Base-by-base conservation (phyloP, 2,797 vertebrate genomes). In the Muscicapa striata region DNA sequence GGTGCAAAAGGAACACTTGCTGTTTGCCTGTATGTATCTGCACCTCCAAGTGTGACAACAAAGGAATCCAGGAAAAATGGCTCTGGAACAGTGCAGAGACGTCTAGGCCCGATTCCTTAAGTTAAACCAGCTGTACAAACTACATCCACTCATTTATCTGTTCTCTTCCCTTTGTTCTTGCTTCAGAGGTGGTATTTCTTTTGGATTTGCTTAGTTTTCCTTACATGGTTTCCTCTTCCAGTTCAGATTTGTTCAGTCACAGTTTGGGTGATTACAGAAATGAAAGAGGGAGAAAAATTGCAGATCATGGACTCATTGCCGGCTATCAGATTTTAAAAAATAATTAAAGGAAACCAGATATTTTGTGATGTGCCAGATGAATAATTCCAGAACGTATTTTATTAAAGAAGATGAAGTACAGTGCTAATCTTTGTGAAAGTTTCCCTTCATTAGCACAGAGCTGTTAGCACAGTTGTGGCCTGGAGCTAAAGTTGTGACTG, bases 361-460 rank as follows among this genome's bases (percentile, higher is more conserved):
- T 57, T 85, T 86, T 64, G 45, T 77, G 86, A 76, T 67, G 48
- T 73, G 16, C 21, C 29, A 85, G 61, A 67, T 74, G 61, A 73
- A 67, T 91, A 72, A 80, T 72, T 93, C 70, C 52, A 61, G 32
- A 79, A n/a, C 24, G 40, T 76, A 57, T 86, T 86, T 95, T 96
- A 94, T 81, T 92, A 75, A 62, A 62, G 62, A 84, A 66, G 70
- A 76, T 67, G 19, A 82, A 89, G 43, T 19, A 14, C 18, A 1
- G 15, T 70, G 41, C 34, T 94, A 46, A 61, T 91, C 59, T 90
- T 79, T 61, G 70, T 59, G 77, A 87, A 95, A 88, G 29, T 75
- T 79, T 88, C 15, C 30, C 38, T 61, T 93, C 48, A 57, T 90
- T 93, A 91, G 61, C 67, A 69, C 17, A 67, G 82, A 84, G 38